Percentiles rank a stretch among this genome's conserved stretches.
Evolutionary conservation across 2,888 invertebrate species (phyloP).

Genomic region (Hoplodrina ambigua): DNA sequence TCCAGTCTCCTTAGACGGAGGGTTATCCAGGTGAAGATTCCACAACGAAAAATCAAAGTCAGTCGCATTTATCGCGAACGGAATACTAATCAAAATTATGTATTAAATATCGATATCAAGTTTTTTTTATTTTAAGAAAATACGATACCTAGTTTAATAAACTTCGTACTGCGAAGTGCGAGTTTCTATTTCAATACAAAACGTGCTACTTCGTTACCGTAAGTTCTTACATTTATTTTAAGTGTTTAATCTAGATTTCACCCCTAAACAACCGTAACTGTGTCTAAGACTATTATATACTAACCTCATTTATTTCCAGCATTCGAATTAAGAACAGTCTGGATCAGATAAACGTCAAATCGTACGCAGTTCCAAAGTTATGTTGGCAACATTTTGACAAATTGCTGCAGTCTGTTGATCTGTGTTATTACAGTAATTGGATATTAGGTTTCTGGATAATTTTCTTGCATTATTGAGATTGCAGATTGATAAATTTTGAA

Average conservation of each 20-base stretch:
- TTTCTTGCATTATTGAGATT: conserved; percentile 56
- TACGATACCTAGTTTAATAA: conserved; percentile 19
- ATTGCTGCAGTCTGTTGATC: conserved; percentile 40
- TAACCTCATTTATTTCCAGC: conserved; percentile 16
- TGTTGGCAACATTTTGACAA: conserved; percentile 49
- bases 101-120: no score
- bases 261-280: conserved; percentile 20
- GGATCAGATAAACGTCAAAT: conserved; percentile 41
- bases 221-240: conserved; percentile 27
- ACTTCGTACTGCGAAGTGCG: not conserved
- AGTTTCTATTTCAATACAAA: conserved; percentile 5
- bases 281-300: conserved; percentile 17
- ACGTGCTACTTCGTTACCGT: conserved; percentile 13
- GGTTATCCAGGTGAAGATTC: no score
- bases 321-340: conserved; percentile 50
- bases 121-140: not conserved
- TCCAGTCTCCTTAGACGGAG: no score
- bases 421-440: conserved; percentile 63
- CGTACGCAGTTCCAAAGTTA: conserved; percentile 23
- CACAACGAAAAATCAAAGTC: no score
- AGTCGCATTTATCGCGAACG: no score
- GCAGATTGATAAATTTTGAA: conserved; percentile 55
- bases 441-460: conserved; percentile 60
- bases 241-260: conserved; percentile 29
- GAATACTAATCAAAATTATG: no score